Evolutionary conservation across 2,113 vertebrate genomes (phyloP), one percentile per base, ranked within the genome.

Genomic region (Tichodroma muraria): DNA sequence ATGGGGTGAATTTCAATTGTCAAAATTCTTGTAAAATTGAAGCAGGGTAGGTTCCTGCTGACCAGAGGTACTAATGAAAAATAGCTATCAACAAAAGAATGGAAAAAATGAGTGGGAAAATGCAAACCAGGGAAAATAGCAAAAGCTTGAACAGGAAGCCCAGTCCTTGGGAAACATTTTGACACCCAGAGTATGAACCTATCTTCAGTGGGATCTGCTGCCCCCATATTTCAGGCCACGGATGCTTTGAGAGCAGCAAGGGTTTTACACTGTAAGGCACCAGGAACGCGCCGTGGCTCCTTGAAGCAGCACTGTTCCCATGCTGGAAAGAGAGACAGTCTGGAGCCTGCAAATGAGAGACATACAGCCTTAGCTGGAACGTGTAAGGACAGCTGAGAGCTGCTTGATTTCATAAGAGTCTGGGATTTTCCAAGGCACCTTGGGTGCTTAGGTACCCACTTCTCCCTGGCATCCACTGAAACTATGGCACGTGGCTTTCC

Each of bases 1-100:
- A 93, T 68, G 94, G 92, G 59, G 76, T 75, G 88, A 88, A 88
- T 86, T 95, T 94, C 90, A 96, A 93, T 96, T 92, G 95, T 95
- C 76, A 85, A 73, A 86, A 95, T 85, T 93, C 85, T 93, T 94
- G 82, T 91, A 89, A 95, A 95, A 78, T 85, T 77, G 81, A 88
- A 91, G 42, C 35, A 82, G 81, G 14, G 63, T 80, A 85, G 54
- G 79, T 93, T 96, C 94, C 94, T 92, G 94, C 93, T 94, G 93
- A 80, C 90, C 77, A 77, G 42, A 45, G 22, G 63, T 63, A 66
- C 45, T 92, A 14, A 90, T 28, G 85, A 91, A 89, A 95, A 96
- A 95, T 78, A 93, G 71, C 60, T 88, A 94, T 69, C 24, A 70
- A 80, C 35, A 80, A 52, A 73, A 91, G 82, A 90, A 86, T 47